phyloP scores from a whole-genome alignment of 2,888 invertebrate species.

The Chymomyza fuscimana region DNA sequence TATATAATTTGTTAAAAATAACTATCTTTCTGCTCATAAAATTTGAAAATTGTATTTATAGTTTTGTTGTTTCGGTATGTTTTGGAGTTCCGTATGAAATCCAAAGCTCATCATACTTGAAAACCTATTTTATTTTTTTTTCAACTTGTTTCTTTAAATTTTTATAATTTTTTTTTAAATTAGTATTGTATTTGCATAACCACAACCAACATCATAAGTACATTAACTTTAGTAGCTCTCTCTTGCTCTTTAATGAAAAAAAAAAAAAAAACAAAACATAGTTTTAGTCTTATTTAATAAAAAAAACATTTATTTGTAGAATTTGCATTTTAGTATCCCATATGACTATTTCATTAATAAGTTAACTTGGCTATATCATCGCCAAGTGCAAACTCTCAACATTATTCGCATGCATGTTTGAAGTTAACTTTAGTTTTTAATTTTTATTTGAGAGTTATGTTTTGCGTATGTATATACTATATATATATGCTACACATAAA shows the following conservation, averaged over 20 bases:
- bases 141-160: background rate
- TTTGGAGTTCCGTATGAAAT: no score
- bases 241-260: constrained; percentile 20
- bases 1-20: background rate
- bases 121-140: background rate
- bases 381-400: constrained; percentile 2
- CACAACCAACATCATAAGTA: background rate
- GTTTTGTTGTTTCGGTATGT: background rate
- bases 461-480: constrained; percentile 65
- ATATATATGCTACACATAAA: constrained; percentile 41
- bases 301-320: constrained; percentile 46
- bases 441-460: constrained; percentile 65
- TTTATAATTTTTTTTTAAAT: background rate
- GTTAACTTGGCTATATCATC: background rate
- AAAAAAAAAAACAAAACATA: background rate
- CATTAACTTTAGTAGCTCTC: background rate
- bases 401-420: constrained; percentile 61
- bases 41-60: background rate
- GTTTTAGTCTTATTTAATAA: background rate
- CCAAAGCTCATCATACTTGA: background rate
- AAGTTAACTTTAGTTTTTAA: constrained; percentile 54
- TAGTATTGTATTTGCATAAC: constrained; percentile 17
- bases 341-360: background rate
- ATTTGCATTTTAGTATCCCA: constrained; percentile 59
- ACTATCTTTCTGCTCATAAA: background rate